Evolutionary conservation across 2,113 vertebrate genomes (phyloP).

Genomic region (Rhinogobius similis): DNA sequence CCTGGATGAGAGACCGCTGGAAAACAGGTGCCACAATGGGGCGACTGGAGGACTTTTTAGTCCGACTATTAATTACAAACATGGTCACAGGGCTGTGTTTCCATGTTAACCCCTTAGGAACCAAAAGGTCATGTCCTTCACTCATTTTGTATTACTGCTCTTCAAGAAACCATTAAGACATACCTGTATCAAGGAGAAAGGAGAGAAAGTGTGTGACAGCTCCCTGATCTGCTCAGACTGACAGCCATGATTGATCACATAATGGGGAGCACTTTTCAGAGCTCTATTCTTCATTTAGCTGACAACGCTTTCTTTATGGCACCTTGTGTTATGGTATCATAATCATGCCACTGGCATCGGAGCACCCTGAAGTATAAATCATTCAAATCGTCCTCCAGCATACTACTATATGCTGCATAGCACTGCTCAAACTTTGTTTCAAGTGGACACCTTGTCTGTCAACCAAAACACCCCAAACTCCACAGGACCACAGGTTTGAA

Average conservation of each 20-base stretch:
- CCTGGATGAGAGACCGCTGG: no score
- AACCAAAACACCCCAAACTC: constrained; percentile 38
- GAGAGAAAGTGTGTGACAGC: constrained; percentile 42
- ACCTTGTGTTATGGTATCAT: constrained; percentile 71
- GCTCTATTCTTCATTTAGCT: constrained; percentile 67
- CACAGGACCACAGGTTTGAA: not conserved
- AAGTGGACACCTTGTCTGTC: constrained; percentile 34
- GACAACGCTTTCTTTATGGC: constrained; percentile 71
- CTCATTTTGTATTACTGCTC: not conserved
- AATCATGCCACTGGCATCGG: constrained; percentile 48
- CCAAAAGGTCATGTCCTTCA: not conserved
- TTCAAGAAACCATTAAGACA: not conserved
- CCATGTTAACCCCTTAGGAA: not conserved
- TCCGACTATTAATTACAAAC: not conserved
- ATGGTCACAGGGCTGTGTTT: not conserved
- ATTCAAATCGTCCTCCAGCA: constrained; percentile 30
- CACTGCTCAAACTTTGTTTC: constrained; percentile 5
- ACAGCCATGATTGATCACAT: constrained; percentile 68
- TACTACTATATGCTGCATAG: constrained; percentile 23
- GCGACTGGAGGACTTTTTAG: not conserved
- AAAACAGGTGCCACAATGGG: no score
- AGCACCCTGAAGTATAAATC: constrained; percentile 61
- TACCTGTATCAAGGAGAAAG: not conserved
- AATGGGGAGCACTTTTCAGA: constrained; percentile 48
- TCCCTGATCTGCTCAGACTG: constrained; percentile 43